Percentiles rank a stretch among this genome's conserved stretches.
phyloP scores from a whole-genome alignment of 2,113 vertebrate genomes.

The Myanophis thanlyinensis region DNA sequence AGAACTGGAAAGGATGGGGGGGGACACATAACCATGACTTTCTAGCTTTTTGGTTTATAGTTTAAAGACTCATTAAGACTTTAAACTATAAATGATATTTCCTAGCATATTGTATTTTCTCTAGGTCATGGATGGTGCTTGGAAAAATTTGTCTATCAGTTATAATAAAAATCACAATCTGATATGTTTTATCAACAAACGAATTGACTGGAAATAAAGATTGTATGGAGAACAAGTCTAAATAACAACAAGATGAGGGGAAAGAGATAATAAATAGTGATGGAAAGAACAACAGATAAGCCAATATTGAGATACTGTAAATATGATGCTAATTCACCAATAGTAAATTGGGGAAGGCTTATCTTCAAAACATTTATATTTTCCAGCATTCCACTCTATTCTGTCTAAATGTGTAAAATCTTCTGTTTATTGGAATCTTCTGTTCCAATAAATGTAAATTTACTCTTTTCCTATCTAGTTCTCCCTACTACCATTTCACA shows the following conservation, averaged over 20 bases:
- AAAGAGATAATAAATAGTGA: neutral
- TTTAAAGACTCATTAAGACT: neutral
- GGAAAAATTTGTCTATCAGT: neutral
- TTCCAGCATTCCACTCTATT: neutral
- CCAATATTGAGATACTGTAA: neutral
- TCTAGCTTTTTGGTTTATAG: neutral
- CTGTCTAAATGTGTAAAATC: neutral
- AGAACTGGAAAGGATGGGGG: neutral
- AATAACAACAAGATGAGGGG: neutral
- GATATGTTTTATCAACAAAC: neutral
- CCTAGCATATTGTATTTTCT: neutral
- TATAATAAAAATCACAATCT: neutral
- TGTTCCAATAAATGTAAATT: neutral
- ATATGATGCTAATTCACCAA: neutral
- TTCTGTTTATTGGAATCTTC: neutral
- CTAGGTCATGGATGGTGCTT: neutral
- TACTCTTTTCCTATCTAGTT: neutral
- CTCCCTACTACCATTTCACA: neutral
- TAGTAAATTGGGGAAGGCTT: neutral
- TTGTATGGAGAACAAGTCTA: neutral
- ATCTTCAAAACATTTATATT: neutral
- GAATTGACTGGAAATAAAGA: neutral
- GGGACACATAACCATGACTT: neutral
- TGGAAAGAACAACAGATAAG: neutral
- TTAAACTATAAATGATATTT: neutral